phyloP scores from a whole-genome alignment of 1,140 invertebrate genomes.

The Semibalanus balanoides region DNA sequence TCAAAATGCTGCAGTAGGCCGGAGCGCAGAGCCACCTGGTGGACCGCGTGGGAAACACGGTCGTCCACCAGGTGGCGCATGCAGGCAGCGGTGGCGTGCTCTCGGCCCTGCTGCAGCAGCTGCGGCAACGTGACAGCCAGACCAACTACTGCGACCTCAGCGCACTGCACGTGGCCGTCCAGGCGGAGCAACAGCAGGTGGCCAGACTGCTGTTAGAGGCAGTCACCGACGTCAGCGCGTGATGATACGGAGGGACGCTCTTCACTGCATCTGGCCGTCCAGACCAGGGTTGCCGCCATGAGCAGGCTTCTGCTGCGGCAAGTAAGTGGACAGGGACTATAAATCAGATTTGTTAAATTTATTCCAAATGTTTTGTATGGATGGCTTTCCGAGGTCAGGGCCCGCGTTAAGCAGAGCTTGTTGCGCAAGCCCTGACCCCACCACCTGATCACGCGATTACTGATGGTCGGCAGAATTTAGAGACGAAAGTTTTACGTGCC shows the following conservation, averaged over 20 bases:
- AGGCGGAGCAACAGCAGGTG: not conserved
- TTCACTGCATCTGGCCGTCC: not conserved
- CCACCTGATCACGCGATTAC: too few species aligned
- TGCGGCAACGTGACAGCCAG: not conserved
- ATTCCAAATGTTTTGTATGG: too few species aligned
- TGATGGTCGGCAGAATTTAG: too few species aligned
- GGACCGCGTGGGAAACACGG: conserved; percentile 21
- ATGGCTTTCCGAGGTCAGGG: too few species aligned
- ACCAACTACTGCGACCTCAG: not conserved
- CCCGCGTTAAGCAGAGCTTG: too few species aligned
- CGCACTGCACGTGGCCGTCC: not conserved
- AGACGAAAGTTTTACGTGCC: too few species aligned
- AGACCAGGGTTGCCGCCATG: not conserved
- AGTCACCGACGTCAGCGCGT: not conserved
- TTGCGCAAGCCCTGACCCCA: too few species aligned
- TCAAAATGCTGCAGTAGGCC: conserved; percentile 15
- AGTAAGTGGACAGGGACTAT: too few species aligned
- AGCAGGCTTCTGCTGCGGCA: not conserved
- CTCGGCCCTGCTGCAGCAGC: not conserved
- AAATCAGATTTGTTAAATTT: too few species aligned
- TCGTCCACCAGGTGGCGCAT: conserved; percentile 20
- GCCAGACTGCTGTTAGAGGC: not conserved
- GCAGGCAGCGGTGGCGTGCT: conserved; percentile 16
- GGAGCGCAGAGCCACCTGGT: conserved; percentile 18
- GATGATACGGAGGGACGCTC: not conserved